Conservation (phyloP, 2,888 invertebrate genomes). For the Rotaria magnacalcarata region DNA sequence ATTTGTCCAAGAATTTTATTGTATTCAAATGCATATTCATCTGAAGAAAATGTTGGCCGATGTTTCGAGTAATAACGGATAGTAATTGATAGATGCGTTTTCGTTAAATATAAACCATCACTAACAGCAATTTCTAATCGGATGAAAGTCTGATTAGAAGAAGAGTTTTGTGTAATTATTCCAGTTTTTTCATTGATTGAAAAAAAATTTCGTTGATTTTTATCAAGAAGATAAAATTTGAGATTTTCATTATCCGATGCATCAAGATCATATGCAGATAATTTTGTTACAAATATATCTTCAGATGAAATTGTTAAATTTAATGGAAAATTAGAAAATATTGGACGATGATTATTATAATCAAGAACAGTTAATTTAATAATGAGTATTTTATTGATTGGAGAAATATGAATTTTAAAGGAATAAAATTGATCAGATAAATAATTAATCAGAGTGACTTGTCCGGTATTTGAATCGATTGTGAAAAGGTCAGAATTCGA, state of each 20-base stretch:
- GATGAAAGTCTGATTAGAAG: background rate
- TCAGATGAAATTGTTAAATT: background rate
- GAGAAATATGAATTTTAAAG: background rate
- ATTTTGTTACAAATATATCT: background rate
- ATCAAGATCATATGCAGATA: background rate
- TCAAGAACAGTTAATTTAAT: background rate
- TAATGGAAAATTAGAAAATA: background rate
- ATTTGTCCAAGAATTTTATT: background rate
- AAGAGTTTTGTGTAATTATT: background rate
- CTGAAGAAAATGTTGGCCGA: background rate
- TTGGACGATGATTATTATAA: slow-evolving; percentile 24
- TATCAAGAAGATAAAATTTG: background rate
- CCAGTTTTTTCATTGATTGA: background rate
- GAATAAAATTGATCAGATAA: background rate
- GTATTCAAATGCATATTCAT: background rate
- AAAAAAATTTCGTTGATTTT: background rate
- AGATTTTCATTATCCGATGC: background rate
- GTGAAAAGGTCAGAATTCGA: background rate
- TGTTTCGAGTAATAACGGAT: background rate
- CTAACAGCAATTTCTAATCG: background rate
- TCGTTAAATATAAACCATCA: background rate
- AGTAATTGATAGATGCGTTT: background rate
- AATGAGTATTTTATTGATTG: background rate
- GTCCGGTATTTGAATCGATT: background rate
- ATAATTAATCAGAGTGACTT: background rate